Evolutionary conservation across 2,797 vertebrate genomes (phyloP), one percentile per base, ranked within the genome.

Genomic region (Hippopotamyrus pictus): DNA sequence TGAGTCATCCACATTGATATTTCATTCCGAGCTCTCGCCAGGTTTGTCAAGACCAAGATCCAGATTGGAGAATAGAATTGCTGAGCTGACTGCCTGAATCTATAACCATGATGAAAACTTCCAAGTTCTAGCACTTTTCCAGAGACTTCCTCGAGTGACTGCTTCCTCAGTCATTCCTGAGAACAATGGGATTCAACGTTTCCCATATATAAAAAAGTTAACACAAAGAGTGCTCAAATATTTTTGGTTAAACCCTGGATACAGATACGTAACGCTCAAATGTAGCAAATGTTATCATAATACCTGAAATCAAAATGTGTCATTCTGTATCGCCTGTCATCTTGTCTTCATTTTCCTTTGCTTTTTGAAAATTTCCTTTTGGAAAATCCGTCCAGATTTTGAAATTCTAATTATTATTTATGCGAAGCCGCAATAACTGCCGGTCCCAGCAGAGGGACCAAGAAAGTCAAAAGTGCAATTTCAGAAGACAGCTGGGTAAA

Each of bases 391-490:
- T 53, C n/a, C 9, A 37, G 46, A 14, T 51, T 69, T 29, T 51
- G 44, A 65, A 65, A 86, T 65, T 69, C 22, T 57, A 62, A 48
- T 12, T 19, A 86, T 33, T 41, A 83, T 69, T 22, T 37, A 90
- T 89, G 82, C 44, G 3, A 88, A 73, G 90, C 89, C 96, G 95
- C 92, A 96, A 95, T 96, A 95, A 96, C 95, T 97, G 95, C 96
- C 96, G 96, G 96, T 93, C 91, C 95, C 96, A 96, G 96, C 95
- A 97, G 96, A 96, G 96, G 96, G 96, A 94, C 96, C 92, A 95
- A 95, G 93, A 96, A 95, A 96, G 95, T 95, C 93, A 96, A 93
- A 92, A 95, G 88, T 86, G 83, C 44, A 85, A 33, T 84, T 86
- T 86, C 65, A 86, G 62, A 86, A 86, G 29, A 76, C 46, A 73